Evolutionary conservation across 1,140 invertebrate genomes (phyloP), one percentile per base, ranked within the genome.

Genomic region (Acromyrmex heyeri): DNA sequence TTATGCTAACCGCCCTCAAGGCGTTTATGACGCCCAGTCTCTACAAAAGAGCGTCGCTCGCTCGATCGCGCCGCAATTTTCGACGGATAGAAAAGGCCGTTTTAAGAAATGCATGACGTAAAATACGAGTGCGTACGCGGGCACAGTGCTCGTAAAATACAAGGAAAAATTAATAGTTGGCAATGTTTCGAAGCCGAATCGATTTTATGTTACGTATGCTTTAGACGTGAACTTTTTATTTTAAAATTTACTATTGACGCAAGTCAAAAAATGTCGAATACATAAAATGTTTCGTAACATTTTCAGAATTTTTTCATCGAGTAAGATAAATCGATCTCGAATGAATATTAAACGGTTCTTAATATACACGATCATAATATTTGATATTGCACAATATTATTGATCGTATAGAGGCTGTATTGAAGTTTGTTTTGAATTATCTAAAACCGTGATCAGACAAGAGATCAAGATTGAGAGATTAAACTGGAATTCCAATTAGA

Each of bases 1-100:
- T 87, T 70, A 73, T 67, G 61, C 21, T 59, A 67, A 85, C 50
- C 82, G 62, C 73, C 72, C 82, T 48, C 57, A 18, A 82, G 53
- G 69, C 69, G 5, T 82, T 82, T 82, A 72, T 72, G 53, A 59
- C 50, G 53, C 16, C 78, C 24, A 30, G 50, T 16, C 34, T 57
- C 30, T 38, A 30, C 21, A 38, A 44, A 57, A 44, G 44, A 81
- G 30, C n/a, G 53, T 24, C 30, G 10, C n/a, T 59, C 78, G 65
- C 27, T 59, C 65, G 44, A 65, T 78, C 18, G 65, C 53, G 65
- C 18, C 3, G 57, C 57, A 48, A 83, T 83, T 73, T 83, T 75
- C 79, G 38, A 59, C 50, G 21, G 44, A 48, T 57, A 70, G 61
- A 57, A 5, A 57, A 69, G 65, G 65, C 21, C 24, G 27, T 78